A percentile compares a stretch with the other conserved stretches of the same genome.
Conservation (phyloP, 2,888 invertebrate species). For the Acronicta alni region DNA sequence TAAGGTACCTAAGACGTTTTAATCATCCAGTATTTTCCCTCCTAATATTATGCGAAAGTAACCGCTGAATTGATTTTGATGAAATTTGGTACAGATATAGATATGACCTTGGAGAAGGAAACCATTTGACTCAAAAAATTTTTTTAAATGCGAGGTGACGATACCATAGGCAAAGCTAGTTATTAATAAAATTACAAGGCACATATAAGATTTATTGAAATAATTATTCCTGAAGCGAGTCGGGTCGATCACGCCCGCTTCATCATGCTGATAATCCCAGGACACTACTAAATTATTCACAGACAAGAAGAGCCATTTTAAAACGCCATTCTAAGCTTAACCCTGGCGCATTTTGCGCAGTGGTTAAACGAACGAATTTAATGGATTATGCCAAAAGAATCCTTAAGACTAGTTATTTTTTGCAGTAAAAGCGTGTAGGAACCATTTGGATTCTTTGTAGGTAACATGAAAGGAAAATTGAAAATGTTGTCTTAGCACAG, state of each 20-base stretch:
- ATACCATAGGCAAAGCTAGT: too few species aligned
- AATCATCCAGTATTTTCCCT: too few species aligned
- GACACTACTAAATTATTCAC: slow-evolving; percentile 56
- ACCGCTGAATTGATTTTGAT: too few species aligned
- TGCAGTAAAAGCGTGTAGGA: slow-evolving; percentile 11
- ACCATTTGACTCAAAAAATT: too few species aligned
- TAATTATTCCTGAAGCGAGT: slow-evolving; percentile 30
- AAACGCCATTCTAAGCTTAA: slow-evolving; percentile 43
- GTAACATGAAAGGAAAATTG: slow-evolving; percentile 1
- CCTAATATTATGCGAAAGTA: too few species aligned
- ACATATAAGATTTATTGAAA: slow-evolving; percentile 32
- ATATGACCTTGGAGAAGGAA: too few species aligned
- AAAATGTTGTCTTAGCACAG: slow-evolving; percentile 9
- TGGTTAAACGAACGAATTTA: slow-evolving; percentile 46
- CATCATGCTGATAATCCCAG: slow-evolving; percentile 54
- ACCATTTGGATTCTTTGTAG: slow-evolving; percentile 5
- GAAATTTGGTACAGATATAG: too few species aligned
- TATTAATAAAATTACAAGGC: not conserved
- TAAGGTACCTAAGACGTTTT: too few species aligned
- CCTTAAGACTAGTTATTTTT: slow-evolving; percentile 2
- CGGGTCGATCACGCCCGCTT: slow-evolving; percentile 28
- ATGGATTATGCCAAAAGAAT: slow-evolving; percentile 30
- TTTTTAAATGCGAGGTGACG: too few species aligned
- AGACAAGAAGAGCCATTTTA: slow-evolving; percentile 52
- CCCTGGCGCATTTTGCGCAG: slow-evolving; percentile 31